Percentiles rank a stretch among this genome's conserved stretches.
Evolutionary conservation across 2,113 vertebrate species (phyloP).

Genomic region (Salvelinus sp.): DNA sequence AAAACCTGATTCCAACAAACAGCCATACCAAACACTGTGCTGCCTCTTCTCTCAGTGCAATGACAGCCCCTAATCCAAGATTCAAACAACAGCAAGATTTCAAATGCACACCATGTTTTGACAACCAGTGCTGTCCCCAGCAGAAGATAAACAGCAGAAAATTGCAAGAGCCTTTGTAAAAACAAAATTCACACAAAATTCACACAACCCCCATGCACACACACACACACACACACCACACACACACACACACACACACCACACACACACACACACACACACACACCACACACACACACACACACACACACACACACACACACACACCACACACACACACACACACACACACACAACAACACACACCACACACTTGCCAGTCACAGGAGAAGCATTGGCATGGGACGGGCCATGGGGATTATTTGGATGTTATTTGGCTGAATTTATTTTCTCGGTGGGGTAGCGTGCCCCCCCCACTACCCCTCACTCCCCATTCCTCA

Average conservation of each 20-base stretch:
- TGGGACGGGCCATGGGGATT: slow-evolving; percentile 24
- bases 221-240: slow-evolving; percentile 1
- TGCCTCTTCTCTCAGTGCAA: slow-evolving; percentile 25
- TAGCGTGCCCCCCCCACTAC: slow-evolving; percentile 51
- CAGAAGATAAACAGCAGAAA: slow-evolving; percentile 47
- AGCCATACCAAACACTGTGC: slow-evolving; percentile 56
- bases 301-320: not conserved
- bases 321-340: not conserved
- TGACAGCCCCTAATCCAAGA: slow-evolving; percentile 68
- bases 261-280: slow-evolving; percentile 17
- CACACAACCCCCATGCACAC: slow-evolving; percentile 14
- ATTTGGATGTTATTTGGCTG: slow-evolving; percentile 68
- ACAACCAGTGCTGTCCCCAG: slow-evolving; percentile 70
- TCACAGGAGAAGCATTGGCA: slow-evolving; percentile 26
- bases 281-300: slow-evolving; percentile 35
- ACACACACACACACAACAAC: not conserved
- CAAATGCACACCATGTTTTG: slow-evolving; percentile 60
- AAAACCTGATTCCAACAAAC: slow-evolving; percentile 62
- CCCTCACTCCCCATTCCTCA: slow-evolving; percentile 66
- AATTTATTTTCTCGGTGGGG: slow-evolving; percentile 77
- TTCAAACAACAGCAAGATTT: slow-evolving; percentile 64
- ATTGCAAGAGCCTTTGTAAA: slow-evolving; percentile 48
- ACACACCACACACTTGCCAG: not conserved
- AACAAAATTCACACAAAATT: slow-evolving; percentile 55
- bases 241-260: not conserved